Conservation (phyloP, 2,888 invertebrate species). For the Nebria salina region DNA sequence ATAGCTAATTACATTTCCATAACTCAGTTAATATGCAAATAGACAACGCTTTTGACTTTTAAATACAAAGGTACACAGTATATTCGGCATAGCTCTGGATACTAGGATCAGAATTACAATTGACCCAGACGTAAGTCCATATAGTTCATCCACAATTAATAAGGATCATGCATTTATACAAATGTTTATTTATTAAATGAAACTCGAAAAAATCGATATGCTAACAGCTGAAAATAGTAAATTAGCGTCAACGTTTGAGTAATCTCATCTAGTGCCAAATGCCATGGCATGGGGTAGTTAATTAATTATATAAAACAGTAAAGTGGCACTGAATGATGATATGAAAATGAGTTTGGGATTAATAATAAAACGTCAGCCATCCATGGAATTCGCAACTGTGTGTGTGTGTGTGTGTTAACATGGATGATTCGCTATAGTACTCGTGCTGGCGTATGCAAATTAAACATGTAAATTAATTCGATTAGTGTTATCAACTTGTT, state of each 20-base stretch:
- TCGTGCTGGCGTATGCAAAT: constrained; percentile 19
- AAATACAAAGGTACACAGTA: constrained; percentile 50
- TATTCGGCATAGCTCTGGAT: constrained; percentile 4
- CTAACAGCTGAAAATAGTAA: too few relatives aligned
- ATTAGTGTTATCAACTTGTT: constrained; percentile 43
- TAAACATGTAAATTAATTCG: constrained; percentile 45
- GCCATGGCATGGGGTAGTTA: too few relatives aligned
- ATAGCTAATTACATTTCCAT: constrained; percentile 63
- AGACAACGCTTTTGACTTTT: constrained; percentile 59
- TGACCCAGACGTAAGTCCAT: neutral
- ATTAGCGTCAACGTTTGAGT: too few relatives aligned
- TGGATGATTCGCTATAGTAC: neutral
- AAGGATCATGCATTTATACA: constrained; percentile 11
- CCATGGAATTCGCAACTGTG: too few relatives aligned
- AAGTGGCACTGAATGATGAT: too few relatives aligned
- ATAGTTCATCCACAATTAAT: constrained; percentile 8
- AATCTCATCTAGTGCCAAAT: too few relatives aligned
- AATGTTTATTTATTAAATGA: neutral
- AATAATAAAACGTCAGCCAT: too few relatives aligned
- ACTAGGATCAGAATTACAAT: neutral
- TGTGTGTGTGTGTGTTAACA: neutral
- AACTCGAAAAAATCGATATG: neutral
- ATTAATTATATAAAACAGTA: too few relatives aligned
- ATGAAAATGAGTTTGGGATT: too few relatives aligned
- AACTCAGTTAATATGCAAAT: constrained; percentile 65